Conservation (phyloP, 2,888 invertebrate species). For the Caenorhabditis doughertyi region DNA sequence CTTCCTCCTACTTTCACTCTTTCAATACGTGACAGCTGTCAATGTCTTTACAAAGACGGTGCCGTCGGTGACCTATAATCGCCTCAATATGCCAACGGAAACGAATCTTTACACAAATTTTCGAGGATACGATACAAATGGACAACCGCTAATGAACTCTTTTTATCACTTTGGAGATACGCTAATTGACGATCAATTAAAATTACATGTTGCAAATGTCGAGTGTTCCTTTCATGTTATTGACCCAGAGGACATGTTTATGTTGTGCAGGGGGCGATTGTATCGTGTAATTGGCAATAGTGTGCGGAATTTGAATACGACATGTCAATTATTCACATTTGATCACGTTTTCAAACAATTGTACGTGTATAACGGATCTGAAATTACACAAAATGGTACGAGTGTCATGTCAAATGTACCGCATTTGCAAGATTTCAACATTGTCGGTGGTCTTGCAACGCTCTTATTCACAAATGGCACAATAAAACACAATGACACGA, state of each 20-base stretch:
- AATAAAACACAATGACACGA: not conserved
- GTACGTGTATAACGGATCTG: not conserved
- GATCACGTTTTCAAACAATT: not conserved
- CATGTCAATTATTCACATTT: not conserved
- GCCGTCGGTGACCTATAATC: not conserved
- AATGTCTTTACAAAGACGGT: not conserved
- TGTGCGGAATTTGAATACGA: not conserved
- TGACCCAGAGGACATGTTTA: not conserved
- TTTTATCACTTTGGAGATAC: not conserved
- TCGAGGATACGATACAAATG: not conserved
- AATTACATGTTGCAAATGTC: not conserved
- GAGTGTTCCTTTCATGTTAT: not conserved
- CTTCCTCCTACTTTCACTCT: not conserved
- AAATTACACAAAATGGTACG: not conserved
- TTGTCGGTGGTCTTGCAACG: not conserved
- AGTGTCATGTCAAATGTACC: not conserved
- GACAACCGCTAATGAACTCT: not conserved
- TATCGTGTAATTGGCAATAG: not conserved
- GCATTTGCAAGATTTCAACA: not conserved
- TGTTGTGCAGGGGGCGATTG: not conserved
- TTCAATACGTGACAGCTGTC: not conserved
- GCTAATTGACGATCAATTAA: not conserved
- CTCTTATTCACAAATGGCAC: not conserved
- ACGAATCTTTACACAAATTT: not conserved
- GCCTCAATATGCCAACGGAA: not conserved